These are phyloP conservation scores for Salpingus planirostris DNA, from an alignment of 2,888 invertebrate species.

Conservation along the genomic window DNA sequence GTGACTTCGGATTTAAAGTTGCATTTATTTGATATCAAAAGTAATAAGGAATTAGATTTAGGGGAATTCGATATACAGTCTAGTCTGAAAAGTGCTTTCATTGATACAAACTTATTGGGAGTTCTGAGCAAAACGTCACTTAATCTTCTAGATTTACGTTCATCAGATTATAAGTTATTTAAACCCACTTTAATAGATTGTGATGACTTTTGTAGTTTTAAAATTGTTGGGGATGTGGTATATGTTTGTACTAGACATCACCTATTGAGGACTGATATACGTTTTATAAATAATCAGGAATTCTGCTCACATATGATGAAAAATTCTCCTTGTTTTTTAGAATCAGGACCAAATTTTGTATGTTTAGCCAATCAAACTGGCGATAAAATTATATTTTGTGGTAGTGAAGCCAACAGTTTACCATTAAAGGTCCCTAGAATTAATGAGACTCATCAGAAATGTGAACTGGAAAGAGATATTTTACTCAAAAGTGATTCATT, in stretches of 20 bases:
- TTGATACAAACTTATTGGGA: neutral
- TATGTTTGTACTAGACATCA: neutral
- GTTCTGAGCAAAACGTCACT: neutral
- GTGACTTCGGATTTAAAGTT: neutral
- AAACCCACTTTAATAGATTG: neutral
- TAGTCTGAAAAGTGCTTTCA: neutral
- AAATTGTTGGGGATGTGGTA: neutral
- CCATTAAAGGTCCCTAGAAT: neutral
- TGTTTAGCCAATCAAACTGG: neutral
- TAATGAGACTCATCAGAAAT: neutral
- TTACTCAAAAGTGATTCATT: neutral
- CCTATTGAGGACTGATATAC: neutral
- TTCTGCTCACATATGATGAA: constrained; percentile 1
- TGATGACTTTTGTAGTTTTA: neutral
- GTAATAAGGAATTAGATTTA: neutral
- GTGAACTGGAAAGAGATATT: neutral
- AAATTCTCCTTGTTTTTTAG: neutral
- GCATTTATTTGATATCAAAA: neutral
- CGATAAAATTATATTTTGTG: neutral
- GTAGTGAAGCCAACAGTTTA: neutral
- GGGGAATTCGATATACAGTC: too few species aligned
- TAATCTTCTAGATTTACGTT: neutral
- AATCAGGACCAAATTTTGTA: neutral
- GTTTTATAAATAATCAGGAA: neutral
- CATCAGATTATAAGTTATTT: neutral